Evolutionary conservation across 2,888 invertebrate genomes (phyloP).

Genomic region (Eupithecia exiguata): DNA sequence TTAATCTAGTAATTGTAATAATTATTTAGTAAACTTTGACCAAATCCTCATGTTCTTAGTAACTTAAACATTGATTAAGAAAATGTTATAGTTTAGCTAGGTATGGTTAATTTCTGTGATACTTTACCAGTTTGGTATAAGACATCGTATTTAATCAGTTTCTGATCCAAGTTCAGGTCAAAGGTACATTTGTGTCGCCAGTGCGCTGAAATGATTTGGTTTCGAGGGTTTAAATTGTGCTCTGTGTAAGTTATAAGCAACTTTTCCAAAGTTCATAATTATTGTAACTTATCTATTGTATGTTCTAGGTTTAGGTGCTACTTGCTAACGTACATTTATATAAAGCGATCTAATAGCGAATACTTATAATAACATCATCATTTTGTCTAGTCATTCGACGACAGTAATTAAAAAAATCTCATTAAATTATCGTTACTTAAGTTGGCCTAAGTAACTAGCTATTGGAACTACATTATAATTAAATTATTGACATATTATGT

Average conservation of each 20-base stretch:
- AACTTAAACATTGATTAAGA: conserved; percentile 61
- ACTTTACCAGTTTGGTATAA: conserved; percentile 82
- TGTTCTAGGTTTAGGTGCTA: conserved; percentile 50
- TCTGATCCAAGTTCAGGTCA: conserved; percentile 19
- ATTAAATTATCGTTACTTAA: conserved; percentile 40
- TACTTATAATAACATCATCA: conserved; percentile 40
- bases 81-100: conserved; percentile 79
- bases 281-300: conserved; percentile 39
- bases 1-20: conserved; percentile 35
- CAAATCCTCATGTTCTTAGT: conserved; percentile 69
- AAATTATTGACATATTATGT: conserved; percentile 36
- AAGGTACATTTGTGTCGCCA: conserved; percentile 18
- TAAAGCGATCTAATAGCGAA: conserved; percentile 37
- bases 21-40: conserved; percentile 56
- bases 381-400: conserved; percentile 43
- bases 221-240: conserved; percentile 17
- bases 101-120: conserved; percentile 83
- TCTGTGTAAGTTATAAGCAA: conserved; percentile 12
- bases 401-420: conserved; percentile 36
- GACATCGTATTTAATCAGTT: conserved; percentile 64
- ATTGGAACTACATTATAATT: conserved; percentile 17
- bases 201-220: conserved; percentile 15
- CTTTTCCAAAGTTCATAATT: neutral
- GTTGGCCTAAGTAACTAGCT: conserved; percentile 34
- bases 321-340: conserved; percentile 36